phyloP scores from a whole-genome alignment of 2,797 vertebrate species.

The Rachycentron canadum region DNA sequence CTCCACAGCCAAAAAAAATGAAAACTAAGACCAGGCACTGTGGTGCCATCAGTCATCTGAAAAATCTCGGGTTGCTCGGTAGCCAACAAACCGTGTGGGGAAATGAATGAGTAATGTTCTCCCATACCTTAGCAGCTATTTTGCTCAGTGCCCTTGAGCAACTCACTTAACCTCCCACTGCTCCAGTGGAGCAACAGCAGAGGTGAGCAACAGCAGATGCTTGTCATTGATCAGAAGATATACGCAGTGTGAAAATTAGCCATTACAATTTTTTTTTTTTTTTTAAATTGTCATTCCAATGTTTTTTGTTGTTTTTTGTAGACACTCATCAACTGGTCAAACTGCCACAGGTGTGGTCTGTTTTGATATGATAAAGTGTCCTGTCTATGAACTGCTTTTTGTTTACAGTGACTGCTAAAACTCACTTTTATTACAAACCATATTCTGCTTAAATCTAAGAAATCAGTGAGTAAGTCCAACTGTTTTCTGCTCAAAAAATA shows the following conservation, averaged over 20 bases:
- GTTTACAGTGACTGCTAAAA: neutral
- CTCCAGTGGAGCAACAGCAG: slow-evolving; percentile 65
- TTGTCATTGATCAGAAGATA: slow-evolving; percentile 2
- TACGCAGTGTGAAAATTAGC: slow-evolving; percentile 6
- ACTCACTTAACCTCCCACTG: slow-evolving; percentile 76
- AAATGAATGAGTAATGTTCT: slow-evolving; percentile 73
- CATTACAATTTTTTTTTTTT: neutral
- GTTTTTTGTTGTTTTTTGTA: neutral
- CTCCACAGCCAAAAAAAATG: slow-evolving; percentile 24
- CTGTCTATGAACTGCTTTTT: neutral
- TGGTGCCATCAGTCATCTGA: slow-evolving; percentile 71
- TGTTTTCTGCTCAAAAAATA: neutral
- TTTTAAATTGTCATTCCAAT: neutral
- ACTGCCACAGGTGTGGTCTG: neutral
- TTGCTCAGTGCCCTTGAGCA: slow-evolving; percentile 76
- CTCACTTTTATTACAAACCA: neutral
- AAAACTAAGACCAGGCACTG: slow-evolving; percentile 33
- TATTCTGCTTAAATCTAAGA: neutral
- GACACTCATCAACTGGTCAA: neutral
- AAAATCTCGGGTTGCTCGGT: slow-evolving; percentile 58
- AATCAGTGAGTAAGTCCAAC: neutral
- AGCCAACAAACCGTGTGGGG: slow-evolving; percentile 67
- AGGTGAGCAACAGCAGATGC: slow-evolving; percentile 37
- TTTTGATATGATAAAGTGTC: neutral
- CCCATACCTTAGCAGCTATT: slow-evolving; percentile 55